Base-by-base conservation (phyloP, 2,797 vertebrate genomes). In the Adelosebastes latens region DNA sequence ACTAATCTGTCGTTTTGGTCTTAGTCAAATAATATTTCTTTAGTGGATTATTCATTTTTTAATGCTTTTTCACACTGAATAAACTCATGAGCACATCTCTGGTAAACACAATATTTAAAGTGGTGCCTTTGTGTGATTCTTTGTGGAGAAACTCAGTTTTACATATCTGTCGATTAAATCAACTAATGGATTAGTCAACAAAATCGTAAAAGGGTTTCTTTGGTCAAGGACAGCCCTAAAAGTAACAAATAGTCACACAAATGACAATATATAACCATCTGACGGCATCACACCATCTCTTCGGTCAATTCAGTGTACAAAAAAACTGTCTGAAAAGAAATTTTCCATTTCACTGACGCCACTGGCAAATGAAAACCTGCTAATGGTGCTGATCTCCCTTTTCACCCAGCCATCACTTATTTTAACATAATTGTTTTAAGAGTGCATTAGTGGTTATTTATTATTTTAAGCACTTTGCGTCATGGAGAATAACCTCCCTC, bases 401-500 rank as follows among this genome's bases (percentile, higher is more conserved):
- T 84, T 80, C 74, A 67, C 31, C 49, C 59, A 46, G 27, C 63
- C 31, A 27, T 65, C 61, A 72, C 31, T 63, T 61, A 76, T 81
- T 80, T 79, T 39, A 42, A 25, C 29, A 22, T 85, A 74, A 91
- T 88, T 85, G 80, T 83, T 88, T 91, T 79, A 62, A 80, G 78
- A 66, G 56, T 86, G 71, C 90, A 91, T 90, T 91, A 85, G 87
- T 14, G 79, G 83, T 87, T 88, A 77, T 79, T 77, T 80, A 75
- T 78, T 60, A 18, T 84, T 85, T 86, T 16, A 25, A 80, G 42
- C 81, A 60, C 62, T 58, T 82, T 81, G 69, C 64, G 6, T 90
- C 65, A 80, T 60, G 52, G 65, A 79, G 36, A 76, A 79, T 53
- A 20, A 72, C 31, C 65, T 76, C 42, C 49, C 39, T 72, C 18